Evolutionary conservation across 2,888 invertebrate species (phyloP), one percentile per base, ranked within the genome.

Genomic region (Drosophila fulvimacula): DNA sequence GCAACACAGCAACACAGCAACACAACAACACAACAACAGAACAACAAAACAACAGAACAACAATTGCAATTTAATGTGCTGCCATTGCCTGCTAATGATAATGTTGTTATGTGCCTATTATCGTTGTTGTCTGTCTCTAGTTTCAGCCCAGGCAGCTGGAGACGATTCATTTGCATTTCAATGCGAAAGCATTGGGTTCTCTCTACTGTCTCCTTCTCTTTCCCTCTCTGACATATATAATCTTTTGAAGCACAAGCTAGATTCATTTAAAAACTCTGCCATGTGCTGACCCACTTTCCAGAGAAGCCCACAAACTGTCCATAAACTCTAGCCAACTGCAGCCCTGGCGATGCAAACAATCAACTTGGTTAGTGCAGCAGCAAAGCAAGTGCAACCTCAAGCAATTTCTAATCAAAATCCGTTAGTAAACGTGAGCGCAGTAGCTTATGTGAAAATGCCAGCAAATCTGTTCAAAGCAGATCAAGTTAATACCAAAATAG

Each of bases 21-120:
- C 4, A 9, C 44, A 24, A 24, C 36, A 44, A 44, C 44, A 44
- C n/a, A 10, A 9, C 44, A 24, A 24, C 44, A 27, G 24, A 56
- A 48, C 39, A 27, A 69, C 42, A 42, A 15, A 56, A 9, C 44
- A 52, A 56, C 49, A 68, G 53, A 69, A 41, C n/a, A 75, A 65
- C 76, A 76, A 79, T 81, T 84, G 79, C 74, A 76, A 64, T 84
- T 76, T 84, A 76, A 82, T 84, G 74, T 72, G 68, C 71, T 79
- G 52, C 53, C 57, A 66, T 55, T 65, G 66, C 53, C 62, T 68
- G 63, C 72, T 82, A 83, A 85, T 83, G 85, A 81, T 85, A 82
- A 81, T 85, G 81, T 82, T 83, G 79, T 82, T 83, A 81, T 77
- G 79, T 68, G 76, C 72, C 77, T 62, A 82, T 82, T 83, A 82